phyloP scores from a whole-genome alignment of 2,888 invertebrate genomes.

The Encarsia formosa region DNA sequence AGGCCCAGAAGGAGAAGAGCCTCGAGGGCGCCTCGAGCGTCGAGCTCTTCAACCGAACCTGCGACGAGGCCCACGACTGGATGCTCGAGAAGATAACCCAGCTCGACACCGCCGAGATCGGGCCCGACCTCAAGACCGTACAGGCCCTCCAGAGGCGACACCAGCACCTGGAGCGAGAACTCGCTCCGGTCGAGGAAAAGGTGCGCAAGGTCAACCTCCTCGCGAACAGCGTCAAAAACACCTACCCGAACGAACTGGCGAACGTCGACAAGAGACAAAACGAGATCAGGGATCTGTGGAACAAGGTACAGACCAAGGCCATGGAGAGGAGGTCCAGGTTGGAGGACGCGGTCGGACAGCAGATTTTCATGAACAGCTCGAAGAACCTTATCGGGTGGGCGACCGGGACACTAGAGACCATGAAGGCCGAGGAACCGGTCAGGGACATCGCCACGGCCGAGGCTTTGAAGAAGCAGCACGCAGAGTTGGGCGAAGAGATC shows the following conservation, averaged over 20 bases:
- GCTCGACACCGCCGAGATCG: slow-evolving; percentile 71
- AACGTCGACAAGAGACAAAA: slow-evolving; percentile 81
- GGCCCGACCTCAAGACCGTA: slow-evolving; percentile 85
- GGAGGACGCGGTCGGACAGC: slow-evolving; percentile 92
- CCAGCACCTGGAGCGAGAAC: slow-evolving; percentile 88
- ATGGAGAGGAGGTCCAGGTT: slow-evolving; percentile 76
- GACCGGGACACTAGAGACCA: slow-evolving; percentile 70
- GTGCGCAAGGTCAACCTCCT: slow-evolving; percentile 73
- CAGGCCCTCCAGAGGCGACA: slow-evolving; percentile 87
- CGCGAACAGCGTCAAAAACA: slow-evolving; percentile 84
- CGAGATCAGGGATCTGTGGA: slow-evolving; percentile 86
- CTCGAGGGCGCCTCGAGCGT: slow-evolving; percentile 90
- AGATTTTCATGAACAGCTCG: slow-evolving; percentile 84
- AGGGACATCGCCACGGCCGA: slow-evolving; percentile 92
- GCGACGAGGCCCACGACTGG: slow-evolving; percentile 96
- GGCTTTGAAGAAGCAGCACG: slow-evolving; percentile 81
- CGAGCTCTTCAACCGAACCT: slow-evolving; percentile 91
- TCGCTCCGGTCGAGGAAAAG: slow-evolving; percentile 92
- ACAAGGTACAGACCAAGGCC: slow-evolving; percentile 80
- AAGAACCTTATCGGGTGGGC: slow-evolving; percentile 81
- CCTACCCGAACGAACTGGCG: slow-evolving; percentile 84
- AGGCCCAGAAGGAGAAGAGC: slow-evolving; percentile 85
- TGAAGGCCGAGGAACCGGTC: slow-evolving; percentile 75
- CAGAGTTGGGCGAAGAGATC: slow-evolving; percentile 87
- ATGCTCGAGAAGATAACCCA: slow-evolving; percentile 94